Evolutionary conservation across 2,113 vertebrate species (phyloP).

Genomic region (Copsychus sechellarum): DNA sequence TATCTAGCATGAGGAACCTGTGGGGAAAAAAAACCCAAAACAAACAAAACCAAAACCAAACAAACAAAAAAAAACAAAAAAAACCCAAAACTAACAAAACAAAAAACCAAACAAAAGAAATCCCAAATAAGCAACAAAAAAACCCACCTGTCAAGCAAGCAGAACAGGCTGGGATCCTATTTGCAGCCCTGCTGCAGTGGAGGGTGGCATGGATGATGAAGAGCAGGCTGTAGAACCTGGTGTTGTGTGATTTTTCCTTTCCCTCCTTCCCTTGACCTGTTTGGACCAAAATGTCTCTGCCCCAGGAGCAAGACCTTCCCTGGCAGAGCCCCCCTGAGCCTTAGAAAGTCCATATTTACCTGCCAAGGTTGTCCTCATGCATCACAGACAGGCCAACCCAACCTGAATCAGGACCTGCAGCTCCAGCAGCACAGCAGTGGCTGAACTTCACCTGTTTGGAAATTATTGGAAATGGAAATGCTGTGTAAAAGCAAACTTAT

Average conservation of each 20-base stretch:
- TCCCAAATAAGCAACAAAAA: too few species aligned
- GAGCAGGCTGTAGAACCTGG: background rate
- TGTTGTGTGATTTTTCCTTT: rapidly evolving
- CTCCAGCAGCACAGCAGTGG: background rate
- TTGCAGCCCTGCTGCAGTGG: background rate
- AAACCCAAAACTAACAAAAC: too few species aligned
- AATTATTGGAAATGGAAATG: background rate
- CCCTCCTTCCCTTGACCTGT: too few species aligned
- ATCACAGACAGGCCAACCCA: background rate
- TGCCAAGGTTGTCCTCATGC: background rate
- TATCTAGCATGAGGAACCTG: background rate
- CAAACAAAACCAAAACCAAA: too few species aligned
- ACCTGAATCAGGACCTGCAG: background rate
- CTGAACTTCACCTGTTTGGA: background rate
- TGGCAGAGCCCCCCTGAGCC: background rate
- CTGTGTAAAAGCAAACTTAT: background rate
- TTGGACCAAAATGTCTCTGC: background rate
- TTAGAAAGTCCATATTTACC: background rate
- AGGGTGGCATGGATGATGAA: background rate
- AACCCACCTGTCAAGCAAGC: too few species aligned
- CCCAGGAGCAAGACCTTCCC: background rate
- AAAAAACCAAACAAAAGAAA: too few species aligned
- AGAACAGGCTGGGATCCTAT: background rate
- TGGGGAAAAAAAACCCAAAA: too few species aligned
- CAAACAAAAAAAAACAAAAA: too few species aligned